These are phyloP conservation scores for Andinoacara biseriatus DNA, from an alignment of 2,113 vertebrate species.

Conservation along the genomic window DNA sequence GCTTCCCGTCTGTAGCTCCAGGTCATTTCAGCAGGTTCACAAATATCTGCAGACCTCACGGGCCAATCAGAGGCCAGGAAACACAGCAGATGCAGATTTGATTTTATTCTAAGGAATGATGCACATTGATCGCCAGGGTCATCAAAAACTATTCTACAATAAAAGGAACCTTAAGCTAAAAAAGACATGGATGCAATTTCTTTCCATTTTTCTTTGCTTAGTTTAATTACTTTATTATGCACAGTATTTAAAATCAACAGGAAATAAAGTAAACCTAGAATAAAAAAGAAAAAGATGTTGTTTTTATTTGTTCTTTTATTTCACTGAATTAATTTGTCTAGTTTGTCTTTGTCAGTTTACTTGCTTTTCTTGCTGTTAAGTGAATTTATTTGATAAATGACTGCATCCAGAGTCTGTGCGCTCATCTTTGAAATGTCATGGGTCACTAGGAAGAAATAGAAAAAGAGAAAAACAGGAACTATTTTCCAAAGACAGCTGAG, in stretches of 20 bases:
- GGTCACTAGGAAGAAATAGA: neutral
- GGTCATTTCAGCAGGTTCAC: slow-evolving; percentile 42
- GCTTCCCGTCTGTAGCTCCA: slow-evolving; percentile 25
- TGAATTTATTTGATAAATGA: neutral
- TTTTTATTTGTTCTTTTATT: neutral
- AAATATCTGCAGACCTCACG: slow-evolving; percentile 6
- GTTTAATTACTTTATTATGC: neutral
- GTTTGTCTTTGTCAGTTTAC: neutral
- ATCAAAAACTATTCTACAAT: neutral
- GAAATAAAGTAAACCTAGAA: neutral
- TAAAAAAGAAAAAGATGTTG: neutral
- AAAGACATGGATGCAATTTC: too few species aligned
- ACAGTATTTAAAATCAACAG: neutral
- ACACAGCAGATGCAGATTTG: neutral
- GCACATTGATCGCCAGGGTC: neutral
- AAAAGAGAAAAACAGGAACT: neutral
- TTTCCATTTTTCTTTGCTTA: neutral
- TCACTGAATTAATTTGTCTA: too few species aligned
- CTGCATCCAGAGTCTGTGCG: too few species aligned
- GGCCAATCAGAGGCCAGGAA: slow-evolving; percentile 25
- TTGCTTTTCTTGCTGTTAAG: neutral
- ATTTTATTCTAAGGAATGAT: neutral
- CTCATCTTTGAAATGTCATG: neutral
- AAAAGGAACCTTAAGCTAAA: neutral
- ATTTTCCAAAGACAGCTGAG: neutral